A percentile compares a stretch with the other conserved stretches of the same genome.
These are phyloP conservation scores for Melanotaenia maccullochi DNA, from an alignment of 2,797 vertebrate genomes.

Conservation along the genomic window DNA sequence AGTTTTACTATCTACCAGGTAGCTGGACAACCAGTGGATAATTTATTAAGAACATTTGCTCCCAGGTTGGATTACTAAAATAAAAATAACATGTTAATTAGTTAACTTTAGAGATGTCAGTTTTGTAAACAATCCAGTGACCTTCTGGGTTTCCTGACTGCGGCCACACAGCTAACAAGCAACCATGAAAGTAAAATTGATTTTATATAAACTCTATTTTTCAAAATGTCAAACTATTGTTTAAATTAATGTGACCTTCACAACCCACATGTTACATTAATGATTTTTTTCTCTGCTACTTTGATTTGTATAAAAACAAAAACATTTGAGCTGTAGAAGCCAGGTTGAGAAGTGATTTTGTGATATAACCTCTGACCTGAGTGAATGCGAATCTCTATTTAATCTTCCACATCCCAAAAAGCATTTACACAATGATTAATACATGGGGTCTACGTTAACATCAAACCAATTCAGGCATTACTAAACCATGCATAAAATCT, in stretches of 20 bases:
- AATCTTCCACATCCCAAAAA: constrained; percentile 24
- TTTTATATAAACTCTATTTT: constrained; percentile 12
- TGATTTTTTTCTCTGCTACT: background rate
- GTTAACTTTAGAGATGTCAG: constrained; percentile 9
- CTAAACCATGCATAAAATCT: constrained; percentile 48
- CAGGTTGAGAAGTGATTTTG: background rate
- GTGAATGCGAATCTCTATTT: constrained; percentile 15
- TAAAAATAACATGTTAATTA: constrained; percentile 7
- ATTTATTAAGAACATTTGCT: background rate
- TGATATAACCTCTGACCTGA: constrained; percentile 8
- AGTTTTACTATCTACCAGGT: background rate
- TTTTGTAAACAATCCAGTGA: constrained; percentile 25
- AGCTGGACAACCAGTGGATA: background rate
- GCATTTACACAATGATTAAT: constrained; percentile 46
- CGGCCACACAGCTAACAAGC: constrained; percentile 11
- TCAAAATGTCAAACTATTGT: constrained; percentile 5
- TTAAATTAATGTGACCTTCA: constrained; percentile 24
- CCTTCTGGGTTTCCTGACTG: constrained; percentile 21
- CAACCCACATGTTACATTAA: constrained; percentile 7
- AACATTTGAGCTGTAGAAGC: background rate
- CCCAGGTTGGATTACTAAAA: background rate
- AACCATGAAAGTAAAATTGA: constrained; percentile 1
- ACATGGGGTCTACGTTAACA: constrained; percentile 33
- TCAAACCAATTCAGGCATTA: constrained; percentile 17
- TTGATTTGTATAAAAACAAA: background rate